Conservation (phyloP, 1,140 invertebrate genomes). For the Drosophila elegans region DNA sequence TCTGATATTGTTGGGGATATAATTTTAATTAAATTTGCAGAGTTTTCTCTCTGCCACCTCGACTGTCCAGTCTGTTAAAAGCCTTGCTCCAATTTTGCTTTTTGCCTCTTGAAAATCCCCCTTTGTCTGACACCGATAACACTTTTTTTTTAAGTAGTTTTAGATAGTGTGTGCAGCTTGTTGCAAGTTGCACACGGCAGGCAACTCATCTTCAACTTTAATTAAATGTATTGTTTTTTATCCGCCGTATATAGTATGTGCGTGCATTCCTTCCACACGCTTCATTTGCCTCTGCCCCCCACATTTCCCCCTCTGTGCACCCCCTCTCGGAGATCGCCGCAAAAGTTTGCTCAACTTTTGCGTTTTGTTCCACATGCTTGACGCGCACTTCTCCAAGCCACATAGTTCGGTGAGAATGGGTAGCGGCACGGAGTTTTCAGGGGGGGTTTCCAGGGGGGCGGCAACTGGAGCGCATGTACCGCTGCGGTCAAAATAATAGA, state of each 20-base stretch:
- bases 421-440: background rate
- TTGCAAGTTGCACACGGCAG: slow-evolving; percentile 46
- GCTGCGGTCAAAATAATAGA: slow-evolving; percentile 10
- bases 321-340: slow-evolving; percentile 63
- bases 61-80: background rate
- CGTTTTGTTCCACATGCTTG: slow-evolving; percentile 80
- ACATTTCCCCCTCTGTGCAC: slow-evolving; percentile 10
- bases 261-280: slow-evolving; percentile 62
- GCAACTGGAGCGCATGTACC: slow-evolving; percentile 9
- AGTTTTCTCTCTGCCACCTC: slow-evolving; percentile 44
- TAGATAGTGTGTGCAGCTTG: slow-evolving; percentile 38
- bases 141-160: slow-evolving; percentile 77
- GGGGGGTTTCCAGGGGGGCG: background rate
- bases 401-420: slow-evolving; percentile 37
- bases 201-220: slow-evolving; percentile 80
- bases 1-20: slow-evolving; percentile 71
- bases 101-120: background rate
- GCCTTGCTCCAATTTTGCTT: too few species aligned
- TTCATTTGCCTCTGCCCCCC: slow-evolving; percentile 57
- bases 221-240: slow-evolving; percentile 82
- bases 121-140: slow-evolving; percentile 43
- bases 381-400: slow-evolving; percentile 56
- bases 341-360: slow-evolving; percentile 78
- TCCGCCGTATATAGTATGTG: slow-evolving; percentile 7
- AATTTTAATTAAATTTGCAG: slow-evolving; percentile 78